phyloP scores from a whole-genome alignment of 2,888 invertebrate genomes.

The Augochlorella aurata region DNA sequence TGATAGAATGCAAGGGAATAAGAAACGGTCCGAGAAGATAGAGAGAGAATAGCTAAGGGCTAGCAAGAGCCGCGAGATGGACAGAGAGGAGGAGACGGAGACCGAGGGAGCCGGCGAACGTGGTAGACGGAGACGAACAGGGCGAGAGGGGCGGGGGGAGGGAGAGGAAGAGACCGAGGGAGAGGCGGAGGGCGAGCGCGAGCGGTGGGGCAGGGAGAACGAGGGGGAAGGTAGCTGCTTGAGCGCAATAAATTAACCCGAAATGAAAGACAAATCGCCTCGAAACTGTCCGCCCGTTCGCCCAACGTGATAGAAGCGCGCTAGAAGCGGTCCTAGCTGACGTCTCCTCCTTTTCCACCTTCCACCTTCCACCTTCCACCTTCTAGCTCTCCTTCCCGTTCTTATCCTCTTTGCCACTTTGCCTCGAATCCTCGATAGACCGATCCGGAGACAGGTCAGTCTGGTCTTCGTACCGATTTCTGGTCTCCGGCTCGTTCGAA shows the following conservation, averaged over 20 bases:
- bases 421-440: conserved; percentile 43
- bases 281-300: conserved; percentile 82
- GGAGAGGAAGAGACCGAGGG: conserved; percentile 5
- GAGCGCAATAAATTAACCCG: conserved; percentile 81
- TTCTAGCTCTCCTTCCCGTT: background rate
- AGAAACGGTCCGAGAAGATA: conserved; percentile 57
- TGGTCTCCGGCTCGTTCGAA: too few species aligned
- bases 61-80: background rate
- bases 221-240: conserved; percentile 70
- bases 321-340: conserved; percentile 73
- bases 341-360: conserved; percentile 66
- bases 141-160: conserved; percentile 2
- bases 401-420: conserved; percentile 36
- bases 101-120: background rate
- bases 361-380: conserved; percentile 33
- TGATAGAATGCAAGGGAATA: conserved; percentile 68
- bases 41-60: background rate
- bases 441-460: conserved; percentile 23
- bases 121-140: background rate
- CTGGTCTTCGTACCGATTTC: too few species aligned
- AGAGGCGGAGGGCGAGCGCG: background rate
- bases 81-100: conserved; percentile 16
- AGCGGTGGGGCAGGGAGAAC: background rate
- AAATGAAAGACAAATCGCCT: conserved; percentile 82
- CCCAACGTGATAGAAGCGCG: conserved; percentile 80